Conservation (phyloP, 2,888 invertebrate species). For the Meiosimyza decipiens region DNA sequence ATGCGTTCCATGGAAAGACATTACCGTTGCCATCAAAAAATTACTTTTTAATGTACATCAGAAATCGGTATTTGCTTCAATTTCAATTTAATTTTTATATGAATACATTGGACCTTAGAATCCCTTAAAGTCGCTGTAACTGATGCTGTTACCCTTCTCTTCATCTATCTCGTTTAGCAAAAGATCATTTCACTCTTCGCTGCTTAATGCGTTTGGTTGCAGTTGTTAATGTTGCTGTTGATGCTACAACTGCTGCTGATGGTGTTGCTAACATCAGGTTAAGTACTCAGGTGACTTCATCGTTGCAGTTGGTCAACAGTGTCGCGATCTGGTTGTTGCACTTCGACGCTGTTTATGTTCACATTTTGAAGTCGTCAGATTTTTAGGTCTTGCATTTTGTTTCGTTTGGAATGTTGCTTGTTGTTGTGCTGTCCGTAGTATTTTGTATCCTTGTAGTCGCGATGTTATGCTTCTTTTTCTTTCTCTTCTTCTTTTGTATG, state of each 20-base stretch:
- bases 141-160: neutral
- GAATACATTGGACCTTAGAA: neutral
- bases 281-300: constrained; percentile 3
- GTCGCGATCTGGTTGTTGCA: constrained; percentile 6
- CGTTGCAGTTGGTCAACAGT: constrained; percentile 6
- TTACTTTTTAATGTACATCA: too few relatives aligned
- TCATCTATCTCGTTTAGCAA: neutral
- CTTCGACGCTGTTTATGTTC: neutral
- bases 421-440: neutral
- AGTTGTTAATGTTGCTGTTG: neutral
- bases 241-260: neutral
- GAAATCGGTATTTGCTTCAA: too few relatives aligned
- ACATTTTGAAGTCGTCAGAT: constrained; percentile 1
- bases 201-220: too few relatives aligned
- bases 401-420: neutral
- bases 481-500: too few relatives aligned
- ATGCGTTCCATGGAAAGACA: too few relatives aligned
- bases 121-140: neutral
- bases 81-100: too few relatives aligned
- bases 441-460: too few relatives aligned
- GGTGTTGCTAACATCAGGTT: constrained; percentile 3
- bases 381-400: constrained; percentile 4
- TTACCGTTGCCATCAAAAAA: too few relatives aligned
- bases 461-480: too few relatives aligned
- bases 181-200: too few relatives aligned